Percentiles rank a stretch among this genome's conserved stretches.
Evolutionary conservation across 2,888 invertebrate species (phyloP).

Genomic region (Aphodius granarius): DNA sequence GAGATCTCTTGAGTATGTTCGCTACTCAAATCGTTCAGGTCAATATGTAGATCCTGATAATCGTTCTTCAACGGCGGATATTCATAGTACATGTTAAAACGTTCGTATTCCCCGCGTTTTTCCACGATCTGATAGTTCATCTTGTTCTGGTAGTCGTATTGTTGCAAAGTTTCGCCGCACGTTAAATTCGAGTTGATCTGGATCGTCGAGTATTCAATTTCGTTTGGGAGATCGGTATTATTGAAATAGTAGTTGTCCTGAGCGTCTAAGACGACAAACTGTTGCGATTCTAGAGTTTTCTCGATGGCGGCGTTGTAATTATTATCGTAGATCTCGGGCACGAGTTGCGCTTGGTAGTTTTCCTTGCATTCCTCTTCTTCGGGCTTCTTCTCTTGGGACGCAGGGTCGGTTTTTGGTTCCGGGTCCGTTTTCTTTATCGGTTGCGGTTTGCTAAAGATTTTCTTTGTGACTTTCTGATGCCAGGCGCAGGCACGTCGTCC

Average conservation of each 20-base stretch:
- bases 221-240: constrained; percentile 41
- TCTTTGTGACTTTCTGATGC: constrained; percentile 40
- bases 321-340: constrained; percentile 46
- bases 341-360: constrained; percentile 49
- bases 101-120: constrained; percentile 42
- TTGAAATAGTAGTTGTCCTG: constrained; percentile 25
- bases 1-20: constrained; percentile 57
- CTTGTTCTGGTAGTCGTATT: constrained; percentile 39
- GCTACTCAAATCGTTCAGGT: constrained; percentile 49
- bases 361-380: constrained; percentile 46
- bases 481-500: constrained; percentile 37
- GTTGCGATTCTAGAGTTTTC: constrained; percentile 26
- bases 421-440: constrained; percentile 32
- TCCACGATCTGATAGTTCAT: constrained; percentile 45
- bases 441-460: constrained; percentile 26
- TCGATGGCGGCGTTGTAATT: constrained; percentile 29
- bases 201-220: constrained; percentile 50
- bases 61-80: constrained; percentile 48
- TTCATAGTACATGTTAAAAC: constrained; percentile 52
- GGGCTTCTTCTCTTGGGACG: constrained; percentile 13
- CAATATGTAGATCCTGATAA: constrained; percentile 50
- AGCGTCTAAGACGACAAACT: constrained; percentile 25
- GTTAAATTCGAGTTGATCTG: constrained; percentile 43
- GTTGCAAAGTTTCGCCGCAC: constrained; percentile 39
- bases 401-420: constrained; percentile 14